Conservation (phyloP, 2,113 vertebrate genomes). For the Pelusios castaneus region DNA sequence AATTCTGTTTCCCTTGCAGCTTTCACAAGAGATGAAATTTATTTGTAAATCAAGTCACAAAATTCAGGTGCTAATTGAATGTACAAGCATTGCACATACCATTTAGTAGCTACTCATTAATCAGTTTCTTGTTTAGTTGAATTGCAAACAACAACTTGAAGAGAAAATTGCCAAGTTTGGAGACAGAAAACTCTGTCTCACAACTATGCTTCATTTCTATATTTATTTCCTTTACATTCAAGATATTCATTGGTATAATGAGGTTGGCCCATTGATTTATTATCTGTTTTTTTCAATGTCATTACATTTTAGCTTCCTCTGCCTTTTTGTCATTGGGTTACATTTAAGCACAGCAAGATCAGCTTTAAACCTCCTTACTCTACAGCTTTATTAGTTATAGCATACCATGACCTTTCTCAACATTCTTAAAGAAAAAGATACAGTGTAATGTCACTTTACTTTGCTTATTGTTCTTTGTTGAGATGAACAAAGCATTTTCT, state of each 20-base stretch:
- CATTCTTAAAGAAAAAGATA: constrained; percentile 89
- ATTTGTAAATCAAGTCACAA: constrained; percentile 46
- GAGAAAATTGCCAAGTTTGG: neutral
- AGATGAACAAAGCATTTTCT: constrained; percentile 86
- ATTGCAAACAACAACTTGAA: constrained; percentile 41
- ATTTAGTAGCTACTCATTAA: constrained; percentile 65
- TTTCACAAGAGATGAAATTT: neutral
- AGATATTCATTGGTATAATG: constrained; percentile 78
- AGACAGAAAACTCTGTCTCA: neutral
- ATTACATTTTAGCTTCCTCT: constrained; percentile 77
- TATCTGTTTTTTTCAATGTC: constrained; percentile 78
- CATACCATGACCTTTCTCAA: constrained; percentile 81
- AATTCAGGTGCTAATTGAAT: constrained; percentile 23
- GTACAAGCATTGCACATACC: neutral
- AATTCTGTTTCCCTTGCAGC: constrained; percentile 39
- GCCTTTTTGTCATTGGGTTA: constrained; percentile 82
- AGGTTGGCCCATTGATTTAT: constrained; percentile 71
- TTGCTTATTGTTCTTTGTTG: constrained; percentile 89
- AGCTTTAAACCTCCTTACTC: constrained; percentile 86
- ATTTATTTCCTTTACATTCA: constrained; percentile 67
- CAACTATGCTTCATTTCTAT: neutral
- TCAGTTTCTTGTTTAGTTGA: constrained; percentile 46
- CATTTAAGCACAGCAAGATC: constrained; percentile 80
- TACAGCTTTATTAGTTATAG: constrained; percentile 86
- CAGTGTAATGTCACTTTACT: constrained; percentile 85